phyloP scores from a whole-genome alignment of 2,888 invertebrate species.

The Chymomyza caudatula region DNA sequence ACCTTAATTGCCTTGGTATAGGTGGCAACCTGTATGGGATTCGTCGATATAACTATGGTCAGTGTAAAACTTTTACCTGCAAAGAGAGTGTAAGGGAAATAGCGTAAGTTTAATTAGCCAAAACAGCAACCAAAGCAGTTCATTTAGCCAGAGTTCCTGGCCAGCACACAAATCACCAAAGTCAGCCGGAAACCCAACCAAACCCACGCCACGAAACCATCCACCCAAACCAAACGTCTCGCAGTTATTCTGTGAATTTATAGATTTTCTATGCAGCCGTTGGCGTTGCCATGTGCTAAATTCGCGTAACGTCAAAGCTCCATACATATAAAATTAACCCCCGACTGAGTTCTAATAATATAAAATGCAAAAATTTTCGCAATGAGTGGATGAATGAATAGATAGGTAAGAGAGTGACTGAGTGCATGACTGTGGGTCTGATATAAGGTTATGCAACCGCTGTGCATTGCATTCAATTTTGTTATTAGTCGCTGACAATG shows the following conservation, averaged over 20 bases:
- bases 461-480: not conserved
- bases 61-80: slow-evolving; percentile 98
- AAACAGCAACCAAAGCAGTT: not conserved
- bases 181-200: not conserved
- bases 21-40: slow-evolving; percentile 97
- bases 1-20: slow-evolving; percentile 99
- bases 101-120: not conserved
- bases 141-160: not conserved
- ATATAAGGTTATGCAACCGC: not conserved
- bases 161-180: slow-evolving; percentile 1
- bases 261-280: slow-evolving; percentile 45
- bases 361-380: not conserved
- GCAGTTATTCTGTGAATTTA: slow-evolving; percentile 59
- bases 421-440: not conserved
- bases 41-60: slow-evolving; percentile 95
- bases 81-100: slow-evolving; percentile 56
- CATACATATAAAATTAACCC: slow-evolving; percentile 13
- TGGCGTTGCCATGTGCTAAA: not conserved
- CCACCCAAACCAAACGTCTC: not conserved
- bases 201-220: not conserved
- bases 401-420: not conserved
- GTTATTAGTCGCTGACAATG: slow-evolving; percentile 18
- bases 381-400: slow-evolving; percentile 3
- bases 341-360: not conserved
- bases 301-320: no score